A percentile compares a stretch with the other conserved stretches of the same genome.
These are phyloP conservation scores for Lipophrys pholis DNA, from an alignment of 2,113 vertebrate genomes.

Conservation along the genomic window DNA sequence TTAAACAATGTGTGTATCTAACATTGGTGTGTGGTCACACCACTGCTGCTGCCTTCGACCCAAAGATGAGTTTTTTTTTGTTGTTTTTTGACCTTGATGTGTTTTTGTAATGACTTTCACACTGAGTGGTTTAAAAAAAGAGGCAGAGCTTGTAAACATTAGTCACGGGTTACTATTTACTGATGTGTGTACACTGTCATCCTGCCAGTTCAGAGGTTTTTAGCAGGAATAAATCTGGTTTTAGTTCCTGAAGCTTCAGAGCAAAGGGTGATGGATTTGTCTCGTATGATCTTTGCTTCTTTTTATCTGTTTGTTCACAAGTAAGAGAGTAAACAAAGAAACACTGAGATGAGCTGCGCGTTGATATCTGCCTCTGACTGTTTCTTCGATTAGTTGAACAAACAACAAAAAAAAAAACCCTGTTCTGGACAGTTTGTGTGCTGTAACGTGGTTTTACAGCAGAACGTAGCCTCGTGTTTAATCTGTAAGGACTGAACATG, in stretches of 20 bases:
- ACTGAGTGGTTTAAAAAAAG: not conserved
- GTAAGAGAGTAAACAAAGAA: too few species aligned
- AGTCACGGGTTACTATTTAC: constrained; percentile 35
- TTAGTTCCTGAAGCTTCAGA: not conserved
- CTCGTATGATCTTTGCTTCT: not conserved
- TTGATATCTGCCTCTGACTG: too few species aligned
- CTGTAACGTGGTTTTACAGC: too few species aligned
- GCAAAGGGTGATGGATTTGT: not conserved
- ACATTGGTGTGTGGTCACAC: not conserved
- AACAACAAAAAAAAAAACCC: too few species aligned
- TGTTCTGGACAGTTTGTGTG: too few species aligned
- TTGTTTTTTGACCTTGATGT: not conserved
- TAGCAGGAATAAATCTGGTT: constrained; percentile 11
- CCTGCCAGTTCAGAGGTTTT: constrained; percentile 28
- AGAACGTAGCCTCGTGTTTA: too few species aligned
- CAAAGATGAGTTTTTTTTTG: too few species aligned
- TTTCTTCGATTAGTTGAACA: too few species aligned
- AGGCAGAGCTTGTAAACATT: constrained; percentile 13
- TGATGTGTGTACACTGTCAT: constrained; percentile 7
- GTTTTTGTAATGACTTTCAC: not conserved
- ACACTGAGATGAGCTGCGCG: too few species aligned
- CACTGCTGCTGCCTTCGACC: not conserved
- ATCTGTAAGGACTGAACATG: too few species aligned
- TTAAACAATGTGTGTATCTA: not conserved
- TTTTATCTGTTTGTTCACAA: too few species aligned